phyloP scores from a whole-genome alignment of 1,140 invertebrate genomes.

The Apis dorsata region DNA sequence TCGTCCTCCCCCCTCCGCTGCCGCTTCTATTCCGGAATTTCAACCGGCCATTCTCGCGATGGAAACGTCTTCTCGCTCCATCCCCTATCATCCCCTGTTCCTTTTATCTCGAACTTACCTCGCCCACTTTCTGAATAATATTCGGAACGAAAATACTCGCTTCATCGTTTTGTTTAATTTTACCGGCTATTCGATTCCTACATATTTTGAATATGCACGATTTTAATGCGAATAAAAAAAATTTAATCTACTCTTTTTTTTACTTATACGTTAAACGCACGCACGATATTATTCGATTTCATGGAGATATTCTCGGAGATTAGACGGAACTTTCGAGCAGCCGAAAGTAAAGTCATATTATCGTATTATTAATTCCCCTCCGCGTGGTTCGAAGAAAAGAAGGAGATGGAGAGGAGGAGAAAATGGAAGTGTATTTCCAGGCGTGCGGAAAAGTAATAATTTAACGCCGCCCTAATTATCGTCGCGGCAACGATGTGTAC shows the following conservation, averaged over 20 bases:
- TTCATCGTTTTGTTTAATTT: not conserved
- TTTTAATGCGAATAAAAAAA: too few species aligned
- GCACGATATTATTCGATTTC: too few species aligned
- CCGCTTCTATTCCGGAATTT: constrained; percentile 10
- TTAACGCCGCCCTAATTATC: constrained; percentile 28
- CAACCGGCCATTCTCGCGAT: not conserved
- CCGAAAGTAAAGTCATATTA: constrained; percentile 9
- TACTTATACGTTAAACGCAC: too few species aligned
- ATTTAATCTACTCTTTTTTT: too few species aligned
- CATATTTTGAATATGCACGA: too few species aligned
- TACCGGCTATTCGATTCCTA: too few species aligned
- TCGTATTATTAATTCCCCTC: constrained; percentile 16
- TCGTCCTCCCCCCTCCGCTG: not conserved
- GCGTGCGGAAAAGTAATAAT: constrained; percentile 39
- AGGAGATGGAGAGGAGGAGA: not conserved
- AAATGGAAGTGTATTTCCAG: constrained; percentile 22
- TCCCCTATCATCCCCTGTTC: not conserved
- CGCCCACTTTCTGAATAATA: not conserved
- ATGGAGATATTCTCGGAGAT: too few species aligned
- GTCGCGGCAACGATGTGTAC: constrained; percentile 21
- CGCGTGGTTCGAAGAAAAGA: too few species aligned
- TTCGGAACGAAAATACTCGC: constrained; percentile 2
- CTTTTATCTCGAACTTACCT: not conserved
- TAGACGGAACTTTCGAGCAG: not conserved
- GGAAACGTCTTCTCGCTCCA: not conserved